Percentiles rank a stretch among this genome's conserved stretches.
phyloP scores from a whole-genome alignment of 2,113 vertebrate species.

The Sphaerodactylus townsendi region DNA sequence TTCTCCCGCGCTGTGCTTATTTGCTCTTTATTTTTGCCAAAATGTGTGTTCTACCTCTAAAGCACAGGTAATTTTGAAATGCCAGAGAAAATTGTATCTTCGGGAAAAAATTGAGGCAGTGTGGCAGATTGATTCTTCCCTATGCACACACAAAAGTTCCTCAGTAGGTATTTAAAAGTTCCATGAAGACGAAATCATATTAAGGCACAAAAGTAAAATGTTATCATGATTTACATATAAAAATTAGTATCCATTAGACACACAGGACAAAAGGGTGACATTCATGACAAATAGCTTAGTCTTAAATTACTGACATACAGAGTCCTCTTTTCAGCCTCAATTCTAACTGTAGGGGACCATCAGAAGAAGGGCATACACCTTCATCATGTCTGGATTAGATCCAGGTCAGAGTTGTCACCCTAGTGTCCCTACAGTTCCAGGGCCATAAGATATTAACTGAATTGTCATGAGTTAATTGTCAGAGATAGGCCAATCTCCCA shows the following conservation, averaged over 20 bases:
- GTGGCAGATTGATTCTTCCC: neutral
- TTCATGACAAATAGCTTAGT: neutral
- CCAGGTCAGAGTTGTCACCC: too few species aligned
- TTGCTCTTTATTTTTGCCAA: neutral
- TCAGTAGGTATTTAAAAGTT: neutral
- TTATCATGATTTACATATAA: neutral
- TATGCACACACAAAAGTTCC: neutral
- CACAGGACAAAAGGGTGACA: neutral
- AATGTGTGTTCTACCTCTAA: neutral
- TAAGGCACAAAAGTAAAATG: neutral
- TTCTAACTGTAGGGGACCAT: too few species aligned
- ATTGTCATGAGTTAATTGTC: too few species aligned
- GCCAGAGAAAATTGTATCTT: neutral
- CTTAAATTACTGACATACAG: neutral
- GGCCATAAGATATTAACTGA: too few species aligned
- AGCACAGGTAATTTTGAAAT: neutral
- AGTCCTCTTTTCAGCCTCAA: neutral
- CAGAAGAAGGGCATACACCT: too few species aligned
- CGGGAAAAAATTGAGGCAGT: neutral
- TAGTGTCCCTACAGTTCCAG: too few species aligned
- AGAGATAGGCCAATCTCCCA: too few species aligned
- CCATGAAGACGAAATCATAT: neutral
- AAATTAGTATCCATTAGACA: neutral
- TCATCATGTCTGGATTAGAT: too few species aligned
- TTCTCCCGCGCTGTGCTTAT: neutral